Conservation (phyloP, 2,113 vertebrate species). For the Hymenochirus boettgeri region DNA sequence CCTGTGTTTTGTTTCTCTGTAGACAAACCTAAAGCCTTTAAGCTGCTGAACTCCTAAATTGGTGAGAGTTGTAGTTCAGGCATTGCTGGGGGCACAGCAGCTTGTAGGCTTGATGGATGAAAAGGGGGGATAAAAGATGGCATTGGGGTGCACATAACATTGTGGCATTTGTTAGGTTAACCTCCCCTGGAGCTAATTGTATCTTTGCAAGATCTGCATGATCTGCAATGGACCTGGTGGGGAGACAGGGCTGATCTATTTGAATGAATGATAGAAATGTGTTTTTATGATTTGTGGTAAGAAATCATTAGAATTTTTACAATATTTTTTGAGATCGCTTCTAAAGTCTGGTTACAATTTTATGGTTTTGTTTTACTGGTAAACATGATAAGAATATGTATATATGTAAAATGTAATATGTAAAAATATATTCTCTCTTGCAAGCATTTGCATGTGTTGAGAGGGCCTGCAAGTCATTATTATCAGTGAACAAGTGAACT, state of each 20-base stretch:
- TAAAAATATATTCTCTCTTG: neutral
- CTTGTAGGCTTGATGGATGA: neutral
- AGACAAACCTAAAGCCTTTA: neutral
- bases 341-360: neutral
- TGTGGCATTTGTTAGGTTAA: conserved; percentile 23
- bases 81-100: no score
- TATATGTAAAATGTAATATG: no score
- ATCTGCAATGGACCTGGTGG: neutral
- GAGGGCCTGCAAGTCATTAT: conserved; percentile 2
- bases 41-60: no score
- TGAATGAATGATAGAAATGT: neutral
- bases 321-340: neutral
- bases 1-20: neutral
- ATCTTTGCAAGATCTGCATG: conserved; percentile 6
- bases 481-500: conserved; percentile 25
- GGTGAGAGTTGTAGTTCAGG: no score
- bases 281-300: neutral
- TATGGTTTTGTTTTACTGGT: neutral
- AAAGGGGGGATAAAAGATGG: neutral
- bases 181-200: neutral
- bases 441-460: neutral
- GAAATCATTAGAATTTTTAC: neutral
- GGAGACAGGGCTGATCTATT: neutral
- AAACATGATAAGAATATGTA: neutral
- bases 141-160: neutral